A percentile compares a stretch with the other conserved stretches of the same genome.
These are phyloP conservation scores for Poecilia velifera DNA, from an alignment of 2,797 vertebrate species.

Conservation along the genomic window DNA sequence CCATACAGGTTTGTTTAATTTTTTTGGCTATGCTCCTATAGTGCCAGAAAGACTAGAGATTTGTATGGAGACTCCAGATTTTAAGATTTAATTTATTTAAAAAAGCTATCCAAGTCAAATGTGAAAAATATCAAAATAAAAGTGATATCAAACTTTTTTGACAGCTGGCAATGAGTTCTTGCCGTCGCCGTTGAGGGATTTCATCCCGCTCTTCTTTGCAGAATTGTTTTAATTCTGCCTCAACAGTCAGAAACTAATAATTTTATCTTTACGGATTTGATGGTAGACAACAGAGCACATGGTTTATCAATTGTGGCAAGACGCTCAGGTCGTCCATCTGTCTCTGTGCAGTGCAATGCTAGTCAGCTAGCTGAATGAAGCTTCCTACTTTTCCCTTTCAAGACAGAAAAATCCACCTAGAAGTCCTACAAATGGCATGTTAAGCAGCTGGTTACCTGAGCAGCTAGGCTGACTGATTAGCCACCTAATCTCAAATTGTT, in stretches of 20 bases:
- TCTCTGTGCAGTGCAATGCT: not conserved
- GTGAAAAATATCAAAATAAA: not conserved
- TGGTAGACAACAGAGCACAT: not conserved
- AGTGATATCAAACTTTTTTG: not conserved
- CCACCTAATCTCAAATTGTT: not conserved
- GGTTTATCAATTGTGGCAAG: not conserved
- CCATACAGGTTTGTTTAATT: slow-evolving; percentile 31
- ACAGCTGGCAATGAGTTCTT: not conserved
- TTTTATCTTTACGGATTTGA: not conserved
- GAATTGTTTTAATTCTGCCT: not conserved
- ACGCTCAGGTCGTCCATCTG: not conserved
- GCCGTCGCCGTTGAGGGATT: not conserved
- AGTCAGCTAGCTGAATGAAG: not conserved
- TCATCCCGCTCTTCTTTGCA: not conserved
- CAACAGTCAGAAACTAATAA: not conserved
- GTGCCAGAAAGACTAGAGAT: not conserved
- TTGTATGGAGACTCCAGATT: not conserved
- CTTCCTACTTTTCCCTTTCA: not conserved
- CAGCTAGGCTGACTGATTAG: not conserved
- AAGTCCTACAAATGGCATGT: not conserved
- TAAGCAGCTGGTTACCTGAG: not conserved
- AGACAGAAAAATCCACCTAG: not conserved
- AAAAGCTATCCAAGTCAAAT: not conserved
- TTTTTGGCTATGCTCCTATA: not conserved
- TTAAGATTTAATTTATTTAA: not conserved